Evolutionary conservation across 2,797 vertebrate species (phyloP).

Genomic region (Chloroceryle amazona): DNA sequence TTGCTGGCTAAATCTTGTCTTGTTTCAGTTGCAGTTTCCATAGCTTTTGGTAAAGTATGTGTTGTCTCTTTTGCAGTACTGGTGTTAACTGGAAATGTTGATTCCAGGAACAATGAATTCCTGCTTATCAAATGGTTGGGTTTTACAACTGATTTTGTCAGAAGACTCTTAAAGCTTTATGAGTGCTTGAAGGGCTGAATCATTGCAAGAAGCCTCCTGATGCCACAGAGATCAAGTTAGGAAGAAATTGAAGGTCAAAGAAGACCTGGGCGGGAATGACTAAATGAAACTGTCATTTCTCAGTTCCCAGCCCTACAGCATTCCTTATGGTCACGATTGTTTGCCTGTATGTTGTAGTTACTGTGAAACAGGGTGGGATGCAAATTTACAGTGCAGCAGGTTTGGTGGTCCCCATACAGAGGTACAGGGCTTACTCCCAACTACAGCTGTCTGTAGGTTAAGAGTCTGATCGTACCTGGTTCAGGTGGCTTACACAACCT

Average conservation of each 20-base stretch:
- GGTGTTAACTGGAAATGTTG: constrained; percentile 60
- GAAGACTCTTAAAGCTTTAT: not conserved
- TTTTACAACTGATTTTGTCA: not conserved
- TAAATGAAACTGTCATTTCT: not conserved
- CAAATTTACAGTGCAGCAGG: not conserved
- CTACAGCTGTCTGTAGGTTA: not conserved
- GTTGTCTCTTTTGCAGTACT: constrained; percentile 28
- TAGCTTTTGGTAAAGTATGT: constrained; percentile 40
- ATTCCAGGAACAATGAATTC: constrained; percentile 22
- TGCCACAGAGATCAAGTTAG: not conserved
- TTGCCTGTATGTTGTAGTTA: not conserved
- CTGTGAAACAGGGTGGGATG: not conserved
- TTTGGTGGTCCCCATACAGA: not conserved
- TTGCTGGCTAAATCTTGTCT: constrained; percentile 44
- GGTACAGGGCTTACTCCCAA: not conserved
- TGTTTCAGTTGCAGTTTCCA: constrained; percentile 62
- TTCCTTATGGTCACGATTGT: not conserved
- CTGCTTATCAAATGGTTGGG: constrained; percentile 55
- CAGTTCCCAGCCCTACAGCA: not conserved
- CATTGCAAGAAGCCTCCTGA: not conserved
- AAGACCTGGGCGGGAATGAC: not conserved
- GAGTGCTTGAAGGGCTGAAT: not conserved
- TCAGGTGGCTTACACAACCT: not conserved
- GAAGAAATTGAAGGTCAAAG: not conserved
- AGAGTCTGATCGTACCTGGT: not conserved